These are phyloP conservation scores for Zosterops japonicus DNA, from an alignment of 2,113 vertebrate genomes.

Conservation along the genomic window DNA sequence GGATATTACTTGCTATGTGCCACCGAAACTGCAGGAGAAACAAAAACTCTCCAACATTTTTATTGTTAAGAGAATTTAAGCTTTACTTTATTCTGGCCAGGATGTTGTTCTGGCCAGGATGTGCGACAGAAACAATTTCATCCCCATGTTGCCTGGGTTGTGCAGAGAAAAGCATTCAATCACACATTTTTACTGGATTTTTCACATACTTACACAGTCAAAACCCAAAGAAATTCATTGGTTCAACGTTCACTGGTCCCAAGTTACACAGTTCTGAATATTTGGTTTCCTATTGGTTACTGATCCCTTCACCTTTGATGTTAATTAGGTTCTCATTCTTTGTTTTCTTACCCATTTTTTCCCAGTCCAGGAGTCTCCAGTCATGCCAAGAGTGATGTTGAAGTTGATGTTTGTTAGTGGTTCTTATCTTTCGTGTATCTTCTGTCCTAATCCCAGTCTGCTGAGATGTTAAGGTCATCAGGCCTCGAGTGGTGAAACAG, in stretches of 20 bases:
- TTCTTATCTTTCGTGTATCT: not conserved
- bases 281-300: not conserved
- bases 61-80: not conserved
- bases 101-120: not conserved
- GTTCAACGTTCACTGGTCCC: not conserved
- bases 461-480: not conserved
- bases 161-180: not conserved
- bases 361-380: too few species aligned
- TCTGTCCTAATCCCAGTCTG: not conserved
- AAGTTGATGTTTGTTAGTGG: rapidly evolving
- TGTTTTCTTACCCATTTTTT: not conserved
- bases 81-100: not conserved
- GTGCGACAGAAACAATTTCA: not conserved
- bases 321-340: not conserved
- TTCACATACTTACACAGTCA: not conserved
- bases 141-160: not conserved
- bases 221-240: not conserved
- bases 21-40: not conserved
- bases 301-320: rapidly evolving
- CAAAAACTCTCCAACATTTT: not conserved
- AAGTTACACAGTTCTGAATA: not conserved
- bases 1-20: not conserved
- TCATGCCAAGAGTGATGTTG: not conserved
- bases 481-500: rapidly evolving
- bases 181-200: not conserved